These are phyloP conservation scores for Philereme vetulata DNA, from an alignment of 2,888 invertebrate species.

Conservation along the genomic window DNA sequence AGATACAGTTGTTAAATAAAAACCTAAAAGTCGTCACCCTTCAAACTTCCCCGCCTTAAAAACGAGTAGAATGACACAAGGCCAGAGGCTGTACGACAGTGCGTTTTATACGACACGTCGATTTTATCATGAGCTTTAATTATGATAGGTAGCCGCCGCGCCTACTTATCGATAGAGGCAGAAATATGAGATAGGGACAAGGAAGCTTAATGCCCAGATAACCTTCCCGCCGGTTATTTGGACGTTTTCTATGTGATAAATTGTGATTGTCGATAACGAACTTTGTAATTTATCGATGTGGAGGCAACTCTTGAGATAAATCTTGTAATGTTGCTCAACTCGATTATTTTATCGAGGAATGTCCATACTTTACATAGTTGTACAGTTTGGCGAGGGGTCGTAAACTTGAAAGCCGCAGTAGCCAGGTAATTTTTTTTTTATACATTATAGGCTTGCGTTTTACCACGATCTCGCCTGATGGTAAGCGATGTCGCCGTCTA, in stretches of 20 bases:
- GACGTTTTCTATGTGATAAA: conserved; percentile 51
- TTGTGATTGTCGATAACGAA: conserved; percentile 43
- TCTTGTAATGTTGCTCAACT: conserved; percentile 21
- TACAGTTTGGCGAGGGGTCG: too few species aligned
- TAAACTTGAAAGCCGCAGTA: too few species aligned
- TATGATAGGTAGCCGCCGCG: conserved; percentile 63
- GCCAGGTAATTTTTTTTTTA: too few species aligned
- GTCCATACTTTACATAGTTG: too few species aligned
- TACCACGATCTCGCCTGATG: too few species aligned
- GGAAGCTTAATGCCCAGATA: conserved; percentile 61
- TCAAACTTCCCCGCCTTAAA: too few species aligned
- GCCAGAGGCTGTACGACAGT: conserved; percentile 5
- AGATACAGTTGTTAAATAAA: too few species aligned
- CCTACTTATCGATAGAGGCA: conserved; percentile 56
- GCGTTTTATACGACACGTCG: conserved; percentile 51
- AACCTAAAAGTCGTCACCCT: too few species aligned
- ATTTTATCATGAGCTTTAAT: conserved; percentile 67
- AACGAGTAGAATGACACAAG: conserved; percentile 11
- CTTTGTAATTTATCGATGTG: conserved; percentile 38
- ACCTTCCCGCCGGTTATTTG: conserved; percentile 53
- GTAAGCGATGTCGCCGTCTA: too few species aligned
- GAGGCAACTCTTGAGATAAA: conserved; percentile 26
- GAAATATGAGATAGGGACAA: conserved; percentile 61
- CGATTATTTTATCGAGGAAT: conserved; percentile 11
- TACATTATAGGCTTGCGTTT: too few species aligned